phyloP scores from a whole-genome alignment of 1,140 invertebrate species.

The Trichonephila inaurata region DNA sequence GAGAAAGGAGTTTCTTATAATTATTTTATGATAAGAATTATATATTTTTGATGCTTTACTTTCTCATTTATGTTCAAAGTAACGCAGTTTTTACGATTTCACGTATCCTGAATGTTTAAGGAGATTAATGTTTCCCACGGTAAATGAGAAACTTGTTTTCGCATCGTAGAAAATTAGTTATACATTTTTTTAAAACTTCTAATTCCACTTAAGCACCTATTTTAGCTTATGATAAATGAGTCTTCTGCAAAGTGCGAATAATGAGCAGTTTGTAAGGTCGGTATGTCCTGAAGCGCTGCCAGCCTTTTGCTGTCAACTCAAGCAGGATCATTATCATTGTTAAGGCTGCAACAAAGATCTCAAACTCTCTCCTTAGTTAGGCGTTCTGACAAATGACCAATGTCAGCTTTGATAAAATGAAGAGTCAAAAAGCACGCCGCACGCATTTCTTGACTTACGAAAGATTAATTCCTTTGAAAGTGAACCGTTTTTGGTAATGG shows the following conservation, averaged over 20 bases:
- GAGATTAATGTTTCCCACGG: too few species aligned
- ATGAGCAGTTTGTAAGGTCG: not conserved
- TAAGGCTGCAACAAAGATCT: not conserved
- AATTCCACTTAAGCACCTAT: not conserved
- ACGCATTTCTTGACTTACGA: not conserved
- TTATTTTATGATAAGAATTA: too few species aligned
- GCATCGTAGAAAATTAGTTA: too few species aligned
- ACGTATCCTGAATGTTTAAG: too few species aligned
- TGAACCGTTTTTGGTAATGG: not conserved
- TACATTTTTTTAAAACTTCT: too few species aligned
- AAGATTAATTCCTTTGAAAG: slow-evolving; percentile 10
- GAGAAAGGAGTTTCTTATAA: too few species aligned
- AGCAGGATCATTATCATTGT: slow-evolving; percentile 4
- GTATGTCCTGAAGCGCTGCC: not conserved
- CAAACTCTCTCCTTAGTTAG: not conserved
- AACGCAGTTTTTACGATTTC: too few species aligned
- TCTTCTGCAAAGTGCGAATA: not conserved
- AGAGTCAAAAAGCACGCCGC: not conserved
- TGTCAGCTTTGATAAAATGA: not conserved
- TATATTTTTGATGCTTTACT: too few species aligned
- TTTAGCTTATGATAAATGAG: not conserved
- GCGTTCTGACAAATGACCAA: not conserved
- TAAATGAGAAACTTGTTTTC: too few species aligned
- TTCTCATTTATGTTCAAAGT: too few species aligned
- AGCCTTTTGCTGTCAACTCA: not conserved